These are phyloP conservation scores for Festucalex cinctus DNA, from an alignment of 2,113 vertebrate genomes.

Conservation along the genomic window DNA sequence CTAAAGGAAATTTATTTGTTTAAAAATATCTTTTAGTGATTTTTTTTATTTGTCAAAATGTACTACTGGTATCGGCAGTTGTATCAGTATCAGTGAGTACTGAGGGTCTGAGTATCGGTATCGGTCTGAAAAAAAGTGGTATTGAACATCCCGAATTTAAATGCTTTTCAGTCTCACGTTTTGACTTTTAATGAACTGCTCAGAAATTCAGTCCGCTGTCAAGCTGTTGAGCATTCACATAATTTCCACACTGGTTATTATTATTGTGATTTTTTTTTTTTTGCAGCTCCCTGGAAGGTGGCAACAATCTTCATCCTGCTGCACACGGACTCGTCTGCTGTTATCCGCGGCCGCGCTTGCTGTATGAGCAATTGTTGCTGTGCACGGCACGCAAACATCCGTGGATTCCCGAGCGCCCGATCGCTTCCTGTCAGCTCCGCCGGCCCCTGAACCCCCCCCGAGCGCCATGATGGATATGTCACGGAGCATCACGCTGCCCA, in stretches of 20 bases:
- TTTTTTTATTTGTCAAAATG: too few relatives aligned
- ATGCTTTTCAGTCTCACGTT: too few relatives aligned
- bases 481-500: neutral
- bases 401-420: neutral
- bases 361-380: slow-evolving; percentile 27
- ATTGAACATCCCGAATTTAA: too few relatives aligned
- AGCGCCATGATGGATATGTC: slow-evolving; percentile 1
- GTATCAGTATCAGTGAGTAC: too few relatives aligned
- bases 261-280: neutral
- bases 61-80: too few relatives aligned
- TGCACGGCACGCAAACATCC: neutral
- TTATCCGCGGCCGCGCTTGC: slow-evolving; percentile 26
- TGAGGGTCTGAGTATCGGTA: too few relatives aligned
- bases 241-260: neutral
- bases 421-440: neutral
- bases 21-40: too few relatives aligned
- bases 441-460: neutral
- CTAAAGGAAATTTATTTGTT: too few relatives aligned
- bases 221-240: neutral
- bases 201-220: too few relatives aligned
- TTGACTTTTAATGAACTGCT: too few relatives aligned
- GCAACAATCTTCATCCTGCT: slow-evolving; percentile 38
- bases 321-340: slow-evolving; percentile 35
- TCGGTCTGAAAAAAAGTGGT: too few relatives aligned
- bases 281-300: slow-evolving; percentile 32